Conservation (phyloP, 2,797 vertebrate genomes). For the Aldrovandia affinis region DNA sequence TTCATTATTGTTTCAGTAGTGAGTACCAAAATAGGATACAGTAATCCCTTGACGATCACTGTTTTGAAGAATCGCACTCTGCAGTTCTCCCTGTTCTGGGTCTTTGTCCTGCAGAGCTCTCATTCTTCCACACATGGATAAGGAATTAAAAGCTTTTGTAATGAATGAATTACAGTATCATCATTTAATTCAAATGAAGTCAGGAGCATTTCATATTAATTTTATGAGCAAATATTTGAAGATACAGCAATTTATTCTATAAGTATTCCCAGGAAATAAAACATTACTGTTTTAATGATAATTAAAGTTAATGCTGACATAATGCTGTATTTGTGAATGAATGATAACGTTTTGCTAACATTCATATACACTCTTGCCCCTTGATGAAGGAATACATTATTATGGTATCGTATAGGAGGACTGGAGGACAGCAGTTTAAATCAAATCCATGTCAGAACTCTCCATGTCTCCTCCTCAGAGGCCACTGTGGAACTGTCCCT, state of each 20-base stretch:
- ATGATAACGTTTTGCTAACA: no score
- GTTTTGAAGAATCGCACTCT: not conserved
- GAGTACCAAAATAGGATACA: not conserved
- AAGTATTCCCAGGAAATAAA: not conserved
- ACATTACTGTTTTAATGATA: no score
- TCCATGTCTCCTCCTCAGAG: constrained; percentile 66
- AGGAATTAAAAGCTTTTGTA: not conserved
- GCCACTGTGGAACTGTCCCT: constrained; percentile 84
- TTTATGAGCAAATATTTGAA: no score
- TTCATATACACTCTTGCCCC: no score
- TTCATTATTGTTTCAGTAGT: not conserved
- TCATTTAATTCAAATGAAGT: no score
- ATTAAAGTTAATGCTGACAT: no score
- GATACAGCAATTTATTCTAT: not conserved
- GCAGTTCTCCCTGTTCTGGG: not conserved
- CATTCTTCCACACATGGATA: no score
- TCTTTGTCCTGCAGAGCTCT: not conserved
- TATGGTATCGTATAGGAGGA: not conserved
- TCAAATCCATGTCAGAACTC: not conserved
- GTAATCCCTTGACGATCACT: not conserved
- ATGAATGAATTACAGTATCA: not conserved
- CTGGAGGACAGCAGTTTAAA: not conserved
- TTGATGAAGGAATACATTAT: not conserved
- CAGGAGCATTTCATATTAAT: not conserved
- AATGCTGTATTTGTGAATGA: no score